Percentiles rank a stretch among this genome's conserved stretches.
These are phyloP conservation scores for Esox lucius DNA, from an alignment of 2,797 vertebrate species.

Conservation along the genomic window DNA sequence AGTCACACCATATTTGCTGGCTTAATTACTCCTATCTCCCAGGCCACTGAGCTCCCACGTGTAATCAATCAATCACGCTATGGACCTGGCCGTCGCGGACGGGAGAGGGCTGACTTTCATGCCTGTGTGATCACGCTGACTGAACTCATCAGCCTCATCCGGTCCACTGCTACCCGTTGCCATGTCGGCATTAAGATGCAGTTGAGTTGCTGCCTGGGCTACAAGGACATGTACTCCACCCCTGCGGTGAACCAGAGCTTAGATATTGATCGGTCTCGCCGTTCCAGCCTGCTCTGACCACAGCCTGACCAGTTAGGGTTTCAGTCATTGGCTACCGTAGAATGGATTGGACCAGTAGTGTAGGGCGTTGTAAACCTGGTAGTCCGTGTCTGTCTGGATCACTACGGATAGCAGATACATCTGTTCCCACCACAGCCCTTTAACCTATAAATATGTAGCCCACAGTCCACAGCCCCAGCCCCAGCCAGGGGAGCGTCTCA, in stretches of 20 bases:
- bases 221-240: neutral
- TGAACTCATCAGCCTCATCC: neutral
- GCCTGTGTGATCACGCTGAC: neutral
- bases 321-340: neutral
- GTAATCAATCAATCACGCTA: conserved; percentile 1
- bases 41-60: neutral
- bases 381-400: neutral
- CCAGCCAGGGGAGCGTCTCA: neutral
- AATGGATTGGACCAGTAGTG: neutral
- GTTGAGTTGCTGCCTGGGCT: neutral
- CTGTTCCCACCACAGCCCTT: neutral
- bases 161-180: neutral
- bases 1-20: conserved; percentile 11
- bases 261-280: neutral
- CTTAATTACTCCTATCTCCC: conserved; percentile 9
- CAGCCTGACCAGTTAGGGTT: neutral
- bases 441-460: too few species aligned
- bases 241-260: neutral
- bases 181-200: neutral
- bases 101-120: neutral
- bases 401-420: neutral
- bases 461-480: too few species aligned
- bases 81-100: neutral
- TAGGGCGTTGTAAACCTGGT: neutral
- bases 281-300: too few species aligned